Conservation (phyloP, 2,113 vertebrate species). For the human (Homo sapiens) region DNA sequence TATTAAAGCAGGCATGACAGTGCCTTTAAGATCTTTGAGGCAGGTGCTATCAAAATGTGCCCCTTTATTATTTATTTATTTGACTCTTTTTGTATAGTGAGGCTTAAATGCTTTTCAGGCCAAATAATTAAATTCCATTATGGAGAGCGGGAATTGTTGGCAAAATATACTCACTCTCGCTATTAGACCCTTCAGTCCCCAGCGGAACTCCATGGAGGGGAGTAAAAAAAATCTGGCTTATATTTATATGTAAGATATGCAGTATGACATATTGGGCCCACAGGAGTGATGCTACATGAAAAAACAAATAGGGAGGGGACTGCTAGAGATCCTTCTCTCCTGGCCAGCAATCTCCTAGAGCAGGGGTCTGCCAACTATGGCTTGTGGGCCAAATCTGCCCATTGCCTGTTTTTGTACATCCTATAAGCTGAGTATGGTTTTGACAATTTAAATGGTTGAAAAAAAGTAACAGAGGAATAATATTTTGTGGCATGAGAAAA, state of each 20-base stretch:
- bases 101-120: slow-evolving; percentile 71
- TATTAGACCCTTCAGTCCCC: slow-evolving; percentile 48
- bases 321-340: neutral
- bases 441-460: neutral
- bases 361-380: neutral
- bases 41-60: slow-evolving; percentile 75
- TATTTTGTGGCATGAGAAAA: slow-evolving; percentile 41
- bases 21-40: slow-evolving; percentile 73
- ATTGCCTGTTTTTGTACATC: neutral
- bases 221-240: slow-evolving; percentile 40
- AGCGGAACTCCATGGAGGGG: neutral
- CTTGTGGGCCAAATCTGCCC: neutral
- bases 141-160: slow-evolving; percentile 66
- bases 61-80: slow-evolving; percentile 81
- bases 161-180: slow-evolving; percentile 54
- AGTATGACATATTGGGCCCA: slow-evolving; percentile 16
- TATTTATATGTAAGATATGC: slow-evolving; percentile 32
- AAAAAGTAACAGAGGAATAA: neutral
- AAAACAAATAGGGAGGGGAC: neutral
- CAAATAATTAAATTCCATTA: slow-evolving; percentile 78
- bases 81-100: slow-evolving; percentile 62
- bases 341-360: neutral
- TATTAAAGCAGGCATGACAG: slow-evolving; percentile 76
- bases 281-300: slow-evolving; percentile 29
- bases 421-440: neutral